Percentiles rank a stretch among this genome's conserved stretches.
These are phyloP conservation scores for Uloborus plumipes DNA, from an alignment of 2,888 invertebrate species.

Conservation along the genomic window DNA sequence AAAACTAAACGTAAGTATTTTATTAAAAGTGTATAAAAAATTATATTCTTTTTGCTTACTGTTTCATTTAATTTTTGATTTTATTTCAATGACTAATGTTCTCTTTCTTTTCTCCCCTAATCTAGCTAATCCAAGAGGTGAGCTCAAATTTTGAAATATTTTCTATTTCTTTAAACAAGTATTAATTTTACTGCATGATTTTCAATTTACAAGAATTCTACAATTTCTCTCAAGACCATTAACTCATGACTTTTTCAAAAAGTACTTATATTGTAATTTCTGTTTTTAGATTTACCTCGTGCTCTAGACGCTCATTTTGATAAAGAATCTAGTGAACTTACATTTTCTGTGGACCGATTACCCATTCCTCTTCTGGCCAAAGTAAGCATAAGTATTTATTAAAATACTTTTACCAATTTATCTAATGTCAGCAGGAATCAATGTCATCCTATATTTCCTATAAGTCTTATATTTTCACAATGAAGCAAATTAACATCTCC, in stretches of 20 bases:
- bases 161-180: not conserved
- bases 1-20: constrained; percentile 83
- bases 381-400: constrained; percentile 24
- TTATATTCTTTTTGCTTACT: not conserved
- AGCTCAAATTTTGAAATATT: constrained; percentile 13
- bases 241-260: not conserved
- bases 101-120: constrained; percentile 15
- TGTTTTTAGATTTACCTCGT: constrained; percentile 66
- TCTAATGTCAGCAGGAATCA: no score
- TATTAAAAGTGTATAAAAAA: not conserved
- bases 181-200: not conserved
- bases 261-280: not conserved
- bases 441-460: no score
- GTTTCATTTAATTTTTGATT: not conserved
- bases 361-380: constrained; percentile 66
- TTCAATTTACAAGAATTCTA: not conserved
- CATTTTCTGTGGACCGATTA: constrained; percentile 64
- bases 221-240: not conserved
- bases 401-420: no score
- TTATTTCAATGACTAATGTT: constrained; percentile 10
- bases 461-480: no score
- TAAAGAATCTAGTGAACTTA: constrained; percentile 64
- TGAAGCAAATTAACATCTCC: no score
- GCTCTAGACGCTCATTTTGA: constrained; percentile 67
- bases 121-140: constrained; percentile 52